phyloP scores from a whole-genome alignment of 1,140 invertebrate genomes.

The Papilio machaon region DNA sequence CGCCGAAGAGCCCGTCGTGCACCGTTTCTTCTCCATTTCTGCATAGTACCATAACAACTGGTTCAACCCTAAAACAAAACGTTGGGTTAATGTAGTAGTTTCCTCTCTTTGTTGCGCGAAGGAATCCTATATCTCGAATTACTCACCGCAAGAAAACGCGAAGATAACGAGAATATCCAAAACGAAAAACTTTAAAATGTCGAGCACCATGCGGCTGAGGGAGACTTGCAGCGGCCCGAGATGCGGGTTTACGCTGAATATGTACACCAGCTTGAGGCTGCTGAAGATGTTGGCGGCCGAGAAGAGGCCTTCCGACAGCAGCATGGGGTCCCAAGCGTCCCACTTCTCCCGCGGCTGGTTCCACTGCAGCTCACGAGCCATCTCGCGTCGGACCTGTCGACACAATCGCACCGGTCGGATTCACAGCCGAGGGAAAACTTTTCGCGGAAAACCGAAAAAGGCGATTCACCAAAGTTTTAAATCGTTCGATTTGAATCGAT shows the following conservation, averaged over 20 bases:
- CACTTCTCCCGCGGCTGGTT: conserved; percentile 91
- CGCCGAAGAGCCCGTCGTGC: conserved; percentile 81
- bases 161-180: conserved; percentile 98
- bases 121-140: neutral
- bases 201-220: conserved; percentile 97
- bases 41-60: conserved; percentile 97
- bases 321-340: conserved; percentile 98
- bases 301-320: conserved; percentile 98
- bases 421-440: neutral
- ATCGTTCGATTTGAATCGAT: neutral
- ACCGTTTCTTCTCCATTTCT: conserved; percentile 94
- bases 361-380: conserved; percentile 77
- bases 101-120: neutral
- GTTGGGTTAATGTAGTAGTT: neutral
- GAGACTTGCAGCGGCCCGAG: conserved; percentile 98
- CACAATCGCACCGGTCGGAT: neutral
- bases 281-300: conserved; percentile 98
- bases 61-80: conserved; percentile 77
- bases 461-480: neutral
- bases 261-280: conserved; percentile 98
- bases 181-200: conserved; percentile 99
- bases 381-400: conserved; percentile 85
- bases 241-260: conserved; percentile 99
- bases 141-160: conserved; percentile 97
- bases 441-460: neutral